Percentiles rank a stretch among this genome's conserved stretches.
Conservation (phyloP, 1,140 invertebrate species). For the Diachasmimorpha longicaudata region DNA sequence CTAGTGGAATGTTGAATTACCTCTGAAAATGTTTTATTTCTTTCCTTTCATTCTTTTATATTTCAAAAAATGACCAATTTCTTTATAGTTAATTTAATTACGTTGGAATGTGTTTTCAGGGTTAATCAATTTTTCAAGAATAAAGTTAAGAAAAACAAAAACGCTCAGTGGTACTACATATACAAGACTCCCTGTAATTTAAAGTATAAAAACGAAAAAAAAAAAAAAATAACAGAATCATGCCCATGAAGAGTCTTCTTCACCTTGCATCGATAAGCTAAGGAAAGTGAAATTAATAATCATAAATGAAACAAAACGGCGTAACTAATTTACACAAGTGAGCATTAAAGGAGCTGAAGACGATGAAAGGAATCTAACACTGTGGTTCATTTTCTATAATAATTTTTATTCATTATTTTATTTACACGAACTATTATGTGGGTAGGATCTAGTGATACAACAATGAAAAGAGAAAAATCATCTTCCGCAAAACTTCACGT, state of each 20-base stretch:
- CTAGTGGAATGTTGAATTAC: neutral
- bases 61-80: neutral
- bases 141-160: neutral
- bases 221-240: neutral
- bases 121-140: conserved; percentile 2
- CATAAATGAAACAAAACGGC: neutral
- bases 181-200: conserved; percentile 13
- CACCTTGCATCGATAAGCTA: conserved; percentile 5
- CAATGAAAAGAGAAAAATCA: neutral
- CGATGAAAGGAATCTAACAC: neutral
- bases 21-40: neutral
- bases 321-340: neutral
- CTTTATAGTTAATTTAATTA: conserved; percentile 2
- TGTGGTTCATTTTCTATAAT: neutral
- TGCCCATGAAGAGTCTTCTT: conserved; percentile 3
- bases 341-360: conserved; percentile 10
- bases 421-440: neutral
- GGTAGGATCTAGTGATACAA: neutral
- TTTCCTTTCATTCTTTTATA: neutral
- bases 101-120: neutral
- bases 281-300: conserved; percentile 4
- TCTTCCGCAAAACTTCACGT: conserved; percentile 1
- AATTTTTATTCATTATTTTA: conserved; percentile 2
- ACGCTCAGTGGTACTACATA: neutral
- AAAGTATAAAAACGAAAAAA: neutral